Evolutionary conservation across 1,140 invertebrate genomes (phyloP).

Genomic region (Solen grandis): DNA sequence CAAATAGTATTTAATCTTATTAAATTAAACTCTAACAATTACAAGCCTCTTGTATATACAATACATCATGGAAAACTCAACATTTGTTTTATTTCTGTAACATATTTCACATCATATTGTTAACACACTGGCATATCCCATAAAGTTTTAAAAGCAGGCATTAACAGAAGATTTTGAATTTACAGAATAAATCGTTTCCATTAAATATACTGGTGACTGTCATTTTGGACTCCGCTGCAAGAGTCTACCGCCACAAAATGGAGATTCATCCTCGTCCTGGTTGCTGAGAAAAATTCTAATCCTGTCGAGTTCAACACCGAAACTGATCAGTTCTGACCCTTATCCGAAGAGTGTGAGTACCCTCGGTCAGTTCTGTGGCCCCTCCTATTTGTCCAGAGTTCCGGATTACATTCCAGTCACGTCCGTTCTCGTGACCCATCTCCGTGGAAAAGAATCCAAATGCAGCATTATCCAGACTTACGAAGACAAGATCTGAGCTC

Average conservation of each 20-base stretch:
- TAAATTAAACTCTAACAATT: too few species aligned
- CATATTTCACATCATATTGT: too few species aligned
- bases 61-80: too few species aligned
- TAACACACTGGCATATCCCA: too few species aligned
- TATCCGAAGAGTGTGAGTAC: neutral
- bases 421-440: constrained; percentile 26
- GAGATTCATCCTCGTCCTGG: constrained; percentile 4
- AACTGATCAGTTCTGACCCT: constrained; percentile 15
- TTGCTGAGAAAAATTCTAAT: constrained; percentile 25
- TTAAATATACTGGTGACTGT: too few species aligned
- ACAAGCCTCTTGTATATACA: too few species aligned
- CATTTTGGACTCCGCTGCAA: too few species aligned
- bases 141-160: too few species aligned
- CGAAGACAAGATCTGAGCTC: neutral
- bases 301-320: constrained; percentile 46
- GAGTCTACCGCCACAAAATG: constrained; percentile 45
- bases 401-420: constrained; percentile 45
- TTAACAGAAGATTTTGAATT: too few species aligned
- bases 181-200: too few species aligned
- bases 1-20: too few species aligned
- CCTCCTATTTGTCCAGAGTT: constrained; percentile 30
- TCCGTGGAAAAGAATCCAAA: constrained; percentile 19
- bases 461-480: neutral
- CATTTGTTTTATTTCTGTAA: too few species aligned
- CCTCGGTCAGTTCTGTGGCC: neutral